A percentile compares a stretch with the other conserved stretches of the same genome.
Evolutionary conservation across 2,113 vertebrate species (phyloP).

Genomic region (Heterocephalus glaber): DNA sequence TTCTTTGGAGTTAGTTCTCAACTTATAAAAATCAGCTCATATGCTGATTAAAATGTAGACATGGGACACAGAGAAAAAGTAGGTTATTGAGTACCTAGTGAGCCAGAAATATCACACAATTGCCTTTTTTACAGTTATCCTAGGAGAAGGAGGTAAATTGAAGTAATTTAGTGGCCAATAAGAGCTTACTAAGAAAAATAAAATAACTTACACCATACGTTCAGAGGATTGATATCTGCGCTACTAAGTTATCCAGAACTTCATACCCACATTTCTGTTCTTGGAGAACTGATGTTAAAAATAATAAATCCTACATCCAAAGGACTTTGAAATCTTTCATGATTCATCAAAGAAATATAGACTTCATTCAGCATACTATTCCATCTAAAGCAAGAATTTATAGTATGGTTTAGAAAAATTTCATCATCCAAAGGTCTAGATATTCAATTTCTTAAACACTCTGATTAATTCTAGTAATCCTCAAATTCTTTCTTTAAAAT

Average conservation of each 20-base stretch:
- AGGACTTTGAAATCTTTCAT: conserved; percentile 60
- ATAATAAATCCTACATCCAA: conserved; percentile 19
- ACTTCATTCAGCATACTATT: conserved; percentile 28
- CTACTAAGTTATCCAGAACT: conserved; percentile 46
- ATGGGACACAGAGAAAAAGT: neutral
- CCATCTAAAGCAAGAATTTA: conserved; percentile 24
- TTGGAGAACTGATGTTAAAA: conserved; percentile 52
- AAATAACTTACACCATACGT: neutral
- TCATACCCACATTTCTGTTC: conserved; percentile 20
- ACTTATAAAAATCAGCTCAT: conserved; percentile 52
- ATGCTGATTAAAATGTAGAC: conserved; percentile 26
- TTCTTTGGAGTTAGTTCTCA: conserved; percentile 72
- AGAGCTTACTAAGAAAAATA: neutral
- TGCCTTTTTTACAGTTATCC: neutral
- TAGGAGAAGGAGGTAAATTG: neutral
- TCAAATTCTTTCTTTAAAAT: conserved; percentile 32
- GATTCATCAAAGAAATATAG: conserved; percentile 66
- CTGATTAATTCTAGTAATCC: neutral
- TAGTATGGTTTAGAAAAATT: conserved; percentile 15
- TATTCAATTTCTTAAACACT: conserved; percentile 34
- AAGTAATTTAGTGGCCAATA: neutral
- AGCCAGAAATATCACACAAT: neutral
- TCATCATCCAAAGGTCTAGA: neutral
- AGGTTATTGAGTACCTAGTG: neutral
- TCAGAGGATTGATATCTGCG: neutral